A percentile compares a stretch with the other conserved stretches of the same genome.
Conservation (phyloP, 2,888 invertebrate genomes). For the Drosophila ezoana region DNA sequence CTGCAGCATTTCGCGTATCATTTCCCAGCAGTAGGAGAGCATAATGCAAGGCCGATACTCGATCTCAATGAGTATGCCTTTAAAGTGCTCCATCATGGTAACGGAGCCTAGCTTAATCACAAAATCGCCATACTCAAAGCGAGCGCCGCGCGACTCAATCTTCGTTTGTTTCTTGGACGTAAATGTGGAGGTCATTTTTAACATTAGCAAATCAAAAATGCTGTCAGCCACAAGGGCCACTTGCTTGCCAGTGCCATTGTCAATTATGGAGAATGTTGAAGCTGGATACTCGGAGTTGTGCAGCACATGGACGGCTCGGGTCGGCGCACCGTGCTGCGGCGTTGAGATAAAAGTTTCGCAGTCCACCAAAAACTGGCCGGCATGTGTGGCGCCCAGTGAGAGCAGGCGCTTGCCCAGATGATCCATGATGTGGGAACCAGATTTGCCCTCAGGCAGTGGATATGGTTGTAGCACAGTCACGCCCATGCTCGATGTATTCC, state of each 20-base stretch:
- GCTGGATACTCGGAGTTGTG: slow-evolving; percentile 98
- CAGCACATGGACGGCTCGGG: slow-evolving; percentile 94
- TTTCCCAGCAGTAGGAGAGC: slow-evolving; percentile 95
- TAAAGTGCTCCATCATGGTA: slow-evolving; percentile 96
- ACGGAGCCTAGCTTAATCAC: slow-evolving; percentile 97
- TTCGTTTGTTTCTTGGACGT: slow-evolving; percentile 95
- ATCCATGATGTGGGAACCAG: slow-evolving; percentile 96
- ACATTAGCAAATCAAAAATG: slow-evolving; percentile 95
- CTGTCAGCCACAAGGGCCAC: slow-evolving; percentile 96
- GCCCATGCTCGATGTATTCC: slow-evolving; percentile 66
- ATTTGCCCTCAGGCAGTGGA: slow-evolving; percentile 94
- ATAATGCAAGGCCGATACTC: slow-evolving; percentile 97
- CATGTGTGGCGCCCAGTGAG: slow-evolving; percentile 92
- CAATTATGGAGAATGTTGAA: slow-evolving; percentile 95
- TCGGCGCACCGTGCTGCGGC: slow-evolving; percentile 87
- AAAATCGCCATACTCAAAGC: slow-evolving; percentile 96
- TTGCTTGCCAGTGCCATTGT: slow-evolving; percentile 91
- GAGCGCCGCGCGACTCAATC: slow-evolving; percentile 94
- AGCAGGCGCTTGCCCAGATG: slow-evolving; percentile 93
- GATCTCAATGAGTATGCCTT: slow-evolving; percentile 96
- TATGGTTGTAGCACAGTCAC: slow-evolving; percentile 90
- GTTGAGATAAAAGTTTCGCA: slow-evolving; percentile 96
- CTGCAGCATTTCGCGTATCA: slow-evolving; percentile 95
- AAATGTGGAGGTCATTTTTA: slow-evolving; percentile 94
- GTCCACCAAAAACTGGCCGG: slow-evolving; percentile 96